Evolutionary conservation across 2,888 invertebrate genomes (phyloP).

Genomic region (Folsomia candida): DNA sequence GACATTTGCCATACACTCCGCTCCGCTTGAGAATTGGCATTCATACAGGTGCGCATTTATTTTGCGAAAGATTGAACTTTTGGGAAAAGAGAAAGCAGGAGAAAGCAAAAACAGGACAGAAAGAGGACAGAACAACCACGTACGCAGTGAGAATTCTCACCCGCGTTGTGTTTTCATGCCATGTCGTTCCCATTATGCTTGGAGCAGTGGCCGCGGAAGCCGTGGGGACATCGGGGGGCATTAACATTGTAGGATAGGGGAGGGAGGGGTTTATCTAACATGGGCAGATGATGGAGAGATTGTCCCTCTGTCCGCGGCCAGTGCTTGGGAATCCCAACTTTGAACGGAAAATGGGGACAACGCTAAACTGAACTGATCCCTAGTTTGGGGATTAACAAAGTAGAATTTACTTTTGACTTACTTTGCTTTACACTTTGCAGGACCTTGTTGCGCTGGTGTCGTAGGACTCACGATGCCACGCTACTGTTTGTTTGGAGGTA

Average conservation of each 20-base stretch:
- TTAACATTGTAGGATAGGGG: no score
- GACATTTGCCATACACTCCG: constrained; percentile 82
- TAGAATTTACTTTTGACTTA: neutral
- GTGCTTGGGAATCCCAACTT: no score
- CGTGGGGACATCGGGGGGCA: no score
- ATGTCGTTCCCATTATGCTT: no score
- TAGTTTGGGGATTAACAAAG: neutral
- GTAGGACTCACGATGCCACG: constrained; percentile 81
- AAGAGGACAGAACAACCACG: neutral
- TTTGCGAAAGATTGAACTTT: neutral
- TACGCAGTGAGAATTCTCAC: neutral
- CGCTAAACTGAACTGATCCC: neutral
- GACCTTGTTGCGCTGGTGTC: constrained; percentile 75
- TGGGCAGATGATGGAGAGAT: no score
- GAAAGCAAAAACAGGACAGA: no score
- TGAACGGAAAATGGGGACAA: neutral
- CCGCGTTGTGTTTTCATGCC: no score
- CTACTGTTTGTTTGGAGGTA: constrained; percentile 85
- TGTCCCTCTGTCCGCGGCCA: no score
- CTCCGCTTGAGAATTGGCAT: constrained; percentile 81
- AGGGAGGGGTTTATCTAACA: no score
- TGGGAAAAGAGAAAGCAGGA: no score
- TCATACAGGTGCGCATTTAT: constrained; percentile 66
- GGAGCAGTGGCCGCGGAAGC: no score
- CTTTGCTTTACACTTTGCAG: constrained; percentile 53